Evolutionary conservation across 2,888 invertebrate species (phyloP), one percentile per base, ranked within the genome.

Genomic region (Tipula vernalis): DNA sequence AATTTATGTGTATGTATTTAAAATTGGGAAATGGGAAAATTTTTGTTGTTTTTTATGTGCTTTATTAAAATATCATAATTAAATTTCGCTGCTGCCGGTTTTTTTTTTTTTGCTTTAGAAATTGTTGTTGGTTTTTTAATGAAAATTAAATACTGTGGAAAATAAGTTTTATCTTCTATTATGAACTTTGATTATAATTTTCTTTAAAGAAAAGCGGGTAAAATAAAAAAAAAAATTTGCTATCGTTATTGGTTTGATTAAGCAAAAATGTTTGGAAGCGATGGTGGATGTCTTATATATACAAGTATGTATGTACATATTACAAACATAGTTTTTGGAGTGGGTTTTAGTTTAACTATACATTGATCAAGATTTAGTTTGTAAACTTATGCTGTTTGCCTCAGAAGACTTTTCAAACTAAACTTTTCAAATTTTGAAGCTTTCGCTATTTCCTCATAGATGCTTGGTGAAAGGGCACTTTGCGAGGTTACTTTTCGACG

Each of bases 61-160:
- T 71, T 71, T 71, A 71, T 71, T 71, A 71, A 71, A 71, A 71
- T 71, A 71, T 71, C 71, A 71, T 71, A 71, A 71, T 71, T 71
- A 71, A 71, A 71, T 71, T 71, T 71, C 71, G 71, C 28, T 71
- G 71, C 71, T 28, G 71, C 71, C n/a, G 71, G 28, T 28, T 71
- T 71, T 71, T 71, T 71, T 71, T 28, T 71, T 71, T 71, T 71
- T 5, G 57, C 6, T 57, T 10, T 18, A 5, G 8, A 6, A 57
- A 12, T 71, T 71, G 71, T 71, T 71, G 71, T 71, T 71, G 71
- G 71, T 71, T 12, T 71, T 71, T 71, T 71, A 71, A 71, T 71
- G 71, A 71, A 71, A 71, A 71, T 71, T 71, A 71, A 71, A 71
- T 71, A 71, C 71, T 71, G 71, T 71, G 71, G 71, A 71, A 71